phyloP scores from a whole-genome alignment of 1,140 invertebrate species.

The Centruroides sculpturatus region DNA sequence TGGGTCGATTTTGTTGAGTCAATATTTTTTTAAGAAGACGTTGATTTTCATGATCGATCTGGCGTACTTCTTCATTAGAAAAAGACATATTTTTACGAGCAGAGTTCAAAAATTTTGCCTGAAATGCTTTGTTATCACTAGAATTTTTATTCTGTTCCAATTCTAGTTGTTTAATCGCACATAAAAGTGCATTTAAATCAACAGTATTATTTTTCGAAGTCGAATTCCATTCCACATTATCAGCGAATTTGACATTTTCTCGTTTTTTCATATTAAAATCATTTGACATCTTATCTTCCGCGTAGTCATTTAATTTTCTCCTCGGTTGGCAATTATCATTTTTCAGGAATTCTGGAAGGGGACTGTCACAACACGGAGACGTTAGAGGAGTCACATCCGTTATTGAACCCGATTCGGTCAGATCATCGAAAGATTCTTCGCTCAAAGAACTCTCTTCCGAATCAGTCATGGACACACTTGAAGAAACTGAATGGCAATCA shows the following conservation, averaged over 20 bases:
- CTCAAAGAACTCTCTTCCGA: conserved; percentile 1
- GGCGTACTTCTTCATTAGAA: conserved; percentile 29
- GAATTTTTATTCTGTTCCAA: conserved; percentile 7
- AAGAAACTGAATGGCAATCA: not conserved
- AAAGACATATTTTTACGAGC: conserved; percentile 33
- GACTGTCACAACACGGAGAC: conserved; percentile 1
- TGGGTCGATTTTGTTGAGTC: conserved; percentile 15
- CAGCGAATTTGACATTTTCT: conserved; percentile 8
- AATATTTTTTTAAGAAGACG: conserved; percentile 33
- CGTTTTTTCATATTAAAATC: not conserved
- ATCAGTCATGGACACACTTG: conserved; percentile 8
- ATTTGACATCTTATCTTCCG: not conserved
- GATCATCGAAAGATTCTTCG: conserved; percentile 6
- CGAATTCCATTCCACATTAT: not conserved
- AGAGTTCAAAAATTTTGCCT: not conserved
- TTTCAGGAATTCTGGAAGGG: not conserved
- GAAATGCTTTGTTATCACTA: not conserved
- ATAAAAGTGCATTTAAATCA: conserved; percentile 6
- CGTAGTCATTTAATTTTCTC: not conserved
- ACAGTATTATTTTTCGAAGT: conserved; percentile 1
- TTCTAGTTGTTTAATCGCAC: conserved; percentile 8
- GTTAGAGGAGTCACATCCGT: conserved; percentile 10
- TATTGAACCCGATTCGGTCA: conserved; percentile 5
- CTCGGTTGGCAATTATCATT: not conserved
- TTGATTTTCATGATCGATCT: conserved; percentile 34